These are phyloP conservation scores for Pammene aurita DNA, from an alignment of 2,888 invertebrate species.

Conservation along the genomic window DNA sequence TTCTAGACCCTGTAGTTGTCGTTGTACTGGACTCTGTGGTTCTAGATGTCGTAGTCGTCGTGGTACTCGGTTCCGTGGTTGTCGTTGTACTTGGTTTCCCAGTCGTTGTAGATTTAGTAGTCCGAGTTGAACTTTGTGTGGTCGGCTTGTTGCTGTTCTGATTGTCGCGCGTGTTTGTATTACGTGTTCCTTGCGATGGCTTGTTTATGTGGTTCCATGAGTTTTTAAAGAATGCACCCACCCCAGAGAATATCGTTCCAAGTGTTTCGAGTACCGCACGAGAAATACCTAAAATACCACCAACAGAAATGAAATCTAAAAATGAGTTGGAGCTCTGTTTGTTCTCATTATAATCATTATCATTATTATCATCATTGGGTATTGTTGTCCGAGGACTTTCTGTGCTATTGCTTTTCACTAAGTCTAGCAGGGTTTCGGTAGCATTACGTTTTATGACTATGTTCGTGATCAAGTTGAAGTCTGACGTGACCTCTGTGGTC, in stretches of 20 bases:
- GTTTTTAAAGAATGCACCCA: too few species aligned
- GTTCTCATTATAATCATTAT: too few species aligned
- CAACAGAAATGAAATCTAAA: too few species aligned
- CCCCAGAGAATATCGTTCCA: too few species aligned
- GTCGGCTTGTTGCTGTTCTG: neutral
- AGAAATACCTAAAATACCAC: too few species aligned
- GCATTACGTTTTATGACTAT: neutral
- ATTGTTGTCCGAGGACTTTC: neutral
- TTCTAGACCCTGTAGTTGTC: neutral
- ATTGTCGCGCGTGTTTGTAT: too few species aligned
- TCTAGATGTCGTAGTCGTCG: neutral
- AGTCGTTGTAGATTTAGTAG: neutral
- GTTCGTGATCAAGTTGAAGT: too few species aligned
- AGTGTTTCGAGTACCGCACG: too few species aligned
- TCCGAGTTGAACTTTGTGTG: neutral
- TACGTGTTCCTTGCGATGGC: too few species aligned
- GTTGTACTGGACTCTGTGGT: neutral
- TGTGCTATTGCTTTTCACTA: neutral
- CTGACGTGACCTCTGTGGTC: neutral
- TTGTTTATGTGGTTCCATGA: too few species aligned
- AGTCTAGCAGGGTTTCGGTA: neutral
- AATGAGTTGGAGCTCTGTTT: too few species aligned
- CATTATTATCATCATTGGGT: neutral
- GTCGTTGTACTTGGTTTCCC: neutral
- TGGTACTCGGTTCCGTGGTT: neutral